Conservation (phyloP, 2,113 vertebrate genomes). For the Alces alces region DNA sequence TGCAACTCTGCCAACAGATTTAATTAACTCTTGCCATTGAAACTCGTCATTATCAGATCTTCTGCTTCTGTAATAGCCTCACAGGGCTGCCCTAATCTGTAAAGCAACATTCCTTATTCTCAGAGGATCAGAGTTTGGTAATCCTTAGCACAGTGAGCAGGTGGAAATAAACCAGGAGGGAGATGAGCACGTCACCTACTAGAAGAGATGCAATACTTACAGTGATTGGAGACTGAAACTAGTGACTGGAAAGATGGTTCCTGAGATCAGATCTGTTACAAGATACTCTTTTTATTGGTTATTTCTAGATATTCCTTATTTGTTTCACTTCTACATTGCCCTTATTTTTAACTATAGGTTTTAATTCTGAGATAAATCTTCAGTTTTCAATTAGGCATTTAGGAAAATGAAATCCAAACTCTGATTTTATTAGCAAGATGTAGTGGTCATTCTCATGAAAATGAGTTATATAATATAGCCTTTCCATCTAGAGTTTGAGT, state of each 20-base stretch:
- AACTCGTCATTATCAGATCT: conserved; percentile 53
- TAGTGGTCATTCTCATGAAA: neutral
- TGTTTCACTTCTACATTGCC: neutral
- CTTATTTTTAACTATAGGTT: neutral
- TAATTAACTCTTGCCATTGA: conserved; percentile 50
- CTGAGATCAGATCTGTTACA: neutral
- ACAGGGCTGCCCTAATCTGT: neutral
- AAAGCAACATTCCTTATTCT: neutral
- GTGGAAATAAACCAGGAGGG: neutral
- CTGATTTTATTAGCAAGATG: neutral
- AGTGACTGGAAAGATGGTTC: neutral
- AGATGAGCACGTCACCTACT: neutral
- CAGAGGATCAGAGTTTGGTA: neutral
- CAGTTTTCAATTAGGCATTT: neutral
- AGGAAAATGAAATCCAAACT: neutral
- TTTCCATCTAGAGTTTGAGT: neutral
- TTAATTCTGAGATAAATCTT: conserved; percentile 5
- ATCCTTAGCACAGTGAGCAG: neutral
- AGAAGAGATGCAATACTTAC: neutral
- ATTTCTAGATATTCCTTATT: neutral
- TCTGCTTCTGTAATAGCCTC: conserved; percentile 33
- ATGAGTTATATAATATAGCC: neutral
- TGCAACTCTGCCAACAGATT: conserved; percentile 10
- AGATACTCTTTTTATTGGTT: neutral
- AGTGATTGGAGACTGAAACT: neutral